A percentile compares a stretch with the other conserved stretches of the same genome.
These are phyloP conservation scores for Synanthedon tipuliformis DNA, from an alignment of 2,888 invertebrate species.

Conservation along the genomic window DNA sequence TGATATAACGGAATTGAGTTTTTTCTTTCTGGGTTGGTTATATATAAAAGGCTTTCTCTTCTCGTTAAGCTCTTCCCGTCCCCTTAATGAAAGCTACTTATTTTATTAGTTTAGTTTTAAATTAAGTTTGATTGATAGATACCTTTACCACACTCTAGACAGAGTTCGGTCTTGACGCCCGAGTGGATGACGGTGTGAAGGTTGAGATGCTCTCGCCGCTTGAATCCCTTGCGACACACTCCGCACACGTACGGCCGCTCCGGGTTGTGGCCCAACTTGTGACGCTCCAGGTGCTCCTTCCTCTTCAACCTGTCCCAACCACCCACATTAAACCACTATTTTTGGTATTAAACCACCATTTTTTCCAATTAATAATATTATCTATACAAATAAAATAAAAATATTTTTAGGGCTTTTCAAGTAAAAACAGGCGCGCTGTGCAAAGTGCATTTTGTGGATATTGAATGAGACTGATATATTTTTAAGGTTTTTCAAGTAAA, in stretches of 20 bases:
- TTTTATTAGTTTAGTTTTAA: background rate
- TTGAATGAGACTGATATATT: too few relatives aligned
- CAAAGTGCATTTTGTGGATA: too few relatives aligned
- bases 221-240: slow-evolving; percentile 83
- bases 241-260: slow-evolving; percentile 84
- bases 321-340: too few relatives aligned
- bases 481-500: too few relatives aligned
- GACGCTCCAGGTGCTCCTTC: slow-evolving; percentile 82
- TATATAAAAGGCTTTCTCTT: background rate
- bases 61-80: too few relatives aligned
- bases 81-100: background rate
- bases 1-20: too few relatives aligned
- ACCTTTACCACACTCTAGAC: slow-evolving; percentile 80
- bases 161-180: slow-evolving; percentile 84
- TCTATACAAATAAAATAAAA: too few relatives aligned
- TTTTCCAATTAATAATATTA: too few relatives aligned
- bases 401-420: too few relatives aligned
- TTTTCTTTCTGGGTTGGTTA: too few relatives aligned
- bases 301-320: slow-evolving; percentile 69
- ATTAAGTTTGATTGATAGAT: background rate
- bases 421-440: too few relatives aligned
- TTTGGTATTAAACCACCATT: too few relatives aligned
- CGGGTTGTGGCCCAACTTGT: slow-evolving; percentile 84
- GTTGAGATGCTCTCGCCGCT: slow-evolving; percentile 85
- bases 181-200: slow-evolving; percentile 87